phyloP scores from a whole-genome alignment of 2,888 invertebrate genomes.

The Embidobia sp. region DNA sequence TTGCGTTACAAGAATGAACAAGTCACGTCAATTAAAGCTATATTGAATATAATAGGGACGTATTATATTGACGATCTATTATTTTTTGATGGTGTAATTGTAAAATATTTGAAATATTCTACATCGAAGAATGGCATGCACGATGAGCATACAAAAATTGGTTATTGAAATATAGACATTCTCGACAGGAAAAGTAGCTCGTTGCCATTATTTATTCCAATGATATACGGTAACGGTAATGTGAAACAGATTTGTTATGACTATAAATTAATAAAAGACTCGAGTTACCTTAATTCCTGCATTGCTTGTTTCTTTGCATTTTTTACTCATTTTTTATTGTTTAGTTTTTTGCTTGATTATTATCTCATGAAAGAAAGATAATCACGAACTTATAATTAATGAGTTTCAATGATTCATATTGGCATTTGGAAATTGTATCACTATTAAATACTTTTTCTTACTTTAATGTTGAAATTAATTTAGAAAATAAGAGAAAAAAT shows the following conservation, averaged over 20 bases:
- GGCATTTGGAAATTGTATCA: background rate
- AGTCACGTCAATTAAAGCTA: slow-evolving; percentile 64
- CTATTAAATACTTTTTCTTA: no score
- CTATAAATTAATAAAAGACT: slow-evolving; percentile 19
- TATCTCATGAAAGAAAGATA: no score
- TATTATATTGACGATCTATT: slow-evolving; percentile 54
- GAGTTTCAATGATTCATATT: no score
- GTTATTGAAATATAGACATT: slow-evolving; percentile 26
- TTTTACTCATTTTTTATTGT: no score
- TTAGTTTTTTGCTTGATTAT: no score
- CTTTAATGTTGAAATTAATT: background rate
- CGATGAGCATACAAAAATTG: slow-evolving; percentile 26
- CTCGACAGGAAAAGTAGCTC: slow-evolving; percentile 39
- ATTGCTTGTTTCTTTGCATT: no score
- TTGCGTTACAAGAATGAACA: slow-evolving; percentile 59
- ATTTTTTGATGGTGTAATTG: slow-evolving; percentile 54
- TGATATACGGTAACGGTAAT: slow-evolving; percentile 52
- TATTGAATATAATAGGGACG: slow-evolving; percentile 61
- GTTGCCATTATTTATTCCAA: slow-evolving; percentile 40
- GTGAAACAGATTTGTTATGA: slow-evolving; percentile 34
- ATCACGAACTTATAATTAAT: no score
- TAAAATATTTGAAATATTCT: slow-evolving; percentile 52
- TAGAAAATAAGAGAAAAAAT: slow-evolving; percentile 6
- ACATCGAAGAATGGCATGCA: slow-evolving; percentile 33
- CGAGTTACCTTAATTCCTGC: background rate